Evolutionary conservation across 2,113 vertebrate genomes (phyloP).

Genomic region (Bungarus multicinctus): DNA sequence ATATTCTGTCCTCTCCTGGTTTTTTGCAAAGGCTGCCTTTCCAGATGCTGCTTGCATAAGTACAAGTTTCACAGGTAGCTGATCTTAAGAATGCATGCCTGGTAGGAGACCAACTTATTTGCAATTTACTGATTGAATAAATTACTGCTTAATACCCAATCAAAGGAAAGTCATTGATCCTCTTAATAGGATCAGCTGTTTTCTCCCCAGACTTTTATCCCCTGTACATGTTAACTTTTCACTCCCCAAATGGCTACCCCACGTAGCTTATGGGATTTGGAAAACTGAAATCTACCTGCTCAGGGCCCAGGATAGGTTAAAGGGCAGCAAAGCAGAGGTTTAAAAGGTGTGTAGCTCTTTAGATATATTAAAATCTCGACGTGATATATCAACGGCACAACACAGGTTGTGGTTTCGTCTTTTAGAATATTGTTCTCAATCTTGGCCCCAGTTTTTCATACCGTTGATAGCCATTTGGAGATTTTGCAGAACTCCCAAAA

Average conservation of each 20-base stretch:
- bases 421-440: background rate
- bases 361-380: background rate
- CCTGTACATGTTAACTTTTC: background rate
- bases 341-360: background rate
- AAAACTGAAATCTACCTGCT: background rate
- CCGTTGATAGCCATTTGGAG: background rate
- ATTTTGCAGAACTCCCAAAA: background rate
- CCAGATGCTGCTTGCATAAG: background rate
- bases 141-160: background rate
- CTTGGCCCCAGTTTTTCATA: background rate
- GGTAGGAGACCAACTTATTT: background rate
- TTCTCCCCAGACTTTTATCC: background rate
- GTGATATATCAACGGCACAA: background rate
- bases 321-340: background rate
- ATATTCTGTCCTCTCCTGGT: background rate
- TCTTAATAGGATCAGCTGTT: background rate
- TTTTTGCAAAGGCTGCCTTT: background rate
- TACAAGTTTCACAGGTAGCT: background rate
- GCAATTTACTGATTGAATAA: background rate
- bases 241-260: background rate
- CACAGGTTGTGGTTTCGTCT: background rate
- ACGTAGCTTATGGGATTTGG: background rate
- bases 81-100: background rate
- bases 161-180: background rate
- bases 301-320: background rate